A percentile compares a stretch with the other conserved stretches of the same genome.
phyloP scores from a whole-genome alignment of 2,888 invertebrate genomes.

The Acronicta psi region DNA sequence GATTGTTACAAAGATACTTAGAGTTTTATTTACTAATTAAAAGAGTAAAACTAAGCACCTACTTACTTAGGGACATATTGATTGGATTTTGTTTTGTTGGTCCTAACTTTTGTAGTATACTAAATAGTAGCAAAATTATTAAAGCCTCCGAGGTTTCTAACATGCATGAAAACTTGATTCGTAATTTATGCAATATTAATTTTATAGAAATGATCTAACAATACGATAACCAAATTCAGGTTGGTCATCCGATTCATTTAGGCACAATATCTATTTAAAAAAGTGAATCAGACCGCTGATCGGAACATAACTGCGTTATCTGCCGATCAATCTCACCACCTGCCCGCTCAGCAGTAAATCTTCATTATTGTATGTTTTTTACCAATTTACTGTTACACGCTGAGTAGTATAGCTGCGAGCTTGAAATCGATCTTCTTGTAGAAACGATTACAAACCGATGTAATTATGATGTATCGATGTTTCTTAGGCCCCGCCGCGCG shows the following conservation, averaged over 20 bases:
- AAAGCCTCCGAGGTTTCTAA: too few species aligned
- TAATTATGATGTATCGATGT: conserved; percentile 61
- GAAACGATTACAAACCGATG: conserved; percentile 60
- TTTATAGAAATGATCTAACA: conserved; percentile 8
- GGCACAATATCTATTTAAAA: conserved; percentile 53
- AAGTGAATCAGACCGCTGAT: conserved; percentile 68
- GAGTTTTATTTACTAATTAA: too few species aligned
- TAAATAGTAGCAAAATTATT: too few species aligned
- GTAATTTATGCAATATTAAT: conserved; percentile 5
- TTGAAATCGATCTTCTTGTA: conserved; percentile 59
- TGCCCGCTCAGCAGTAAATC: conserved; percentile 78
- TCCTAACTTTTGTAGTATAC: too few species aligned
- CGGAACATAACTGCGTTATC: conserved; percentile 73
- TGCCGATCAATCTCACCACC: conserved; percentile 76
- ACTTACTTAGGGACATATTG: too few species aligned
- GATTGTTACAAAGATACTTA: too few species aligned
- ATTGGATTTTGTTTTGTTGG: too few species aligned
- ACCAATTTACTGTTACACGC: conserved; percentile 76
- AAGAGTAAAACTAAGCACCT: too few species aligned
- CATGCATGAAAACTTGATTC: background rate
- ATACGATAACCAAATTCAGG: conserved; percentile 24
- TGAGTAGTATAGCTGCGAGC: conserved; percentile 57
- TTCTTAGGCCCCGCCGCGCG: conserved; percentile 52
- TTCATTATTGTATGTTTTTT: conserved; percentile 80
- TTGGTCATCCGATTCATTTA: conserved; percentile 46